These are phyloP conservation scores for Teleogryllus oceanicus DNA, from an alignment of 2,888 invertebrate genomes.

Conservation along the genomic window DNA sequence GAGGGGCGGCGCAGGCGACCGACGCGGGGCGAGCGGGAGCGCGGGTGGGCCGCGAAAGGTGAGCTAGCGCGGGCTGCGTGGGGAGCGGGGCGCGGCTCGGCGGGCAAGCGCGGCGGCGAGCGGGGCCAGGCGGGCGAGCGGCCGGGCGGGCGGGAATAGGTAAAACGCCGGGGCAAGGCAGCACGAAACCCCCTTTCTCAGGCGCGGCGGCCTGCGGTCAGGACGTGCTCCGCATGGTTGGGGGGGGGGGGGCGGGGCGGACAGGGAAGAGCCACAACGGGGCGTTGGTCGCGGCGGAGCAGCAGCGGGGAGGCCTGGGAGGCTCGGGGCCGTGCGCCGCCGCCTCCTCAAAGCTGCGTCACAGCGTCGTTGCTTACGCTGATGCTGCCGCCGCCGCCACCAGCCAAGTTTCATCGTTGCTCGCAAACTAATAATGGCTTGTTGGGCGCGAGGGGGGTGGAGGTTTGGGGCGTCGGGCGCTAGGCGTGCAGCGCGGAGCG, in stretches of 20 bases:
- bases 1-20: not conserved
- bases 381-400: not conserved
- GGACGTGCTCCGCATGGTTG: not conserved
- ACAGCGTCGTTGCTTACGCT: not conserved
- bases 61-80: not conserved
- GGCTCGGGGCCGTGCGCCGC: not conserved
- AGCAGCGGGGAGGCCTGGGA: no score
- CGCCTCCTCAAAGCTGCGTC: not conserved
- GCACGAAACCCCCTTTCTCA: conserved; percentile 18
- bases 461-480: not conserved
- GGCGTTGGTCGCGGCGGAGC: no score
- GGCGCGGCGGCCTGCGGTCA: not conserved
- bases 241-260: no score
- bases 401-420: not conserved
- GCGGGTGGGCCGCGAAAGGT: not conserved
- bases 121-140: not conserved
- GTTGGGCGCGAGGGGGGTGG: not conserved
- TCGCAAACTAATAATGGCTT: conserved; percentile 18
- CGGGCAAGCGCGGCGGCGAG: not conserved
- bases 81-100: not conserved
- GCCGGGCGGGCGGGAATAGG: not conserved
- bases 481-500: not conserved
- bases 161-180: conserved; percentile 1
- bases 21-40: not conserved
- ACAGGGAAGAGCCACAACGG: no score